Evolutionary conservation across 2,797 vertebrate genomes (phyloP).

Genomic region (Phalloptychus januarius): DNA sequence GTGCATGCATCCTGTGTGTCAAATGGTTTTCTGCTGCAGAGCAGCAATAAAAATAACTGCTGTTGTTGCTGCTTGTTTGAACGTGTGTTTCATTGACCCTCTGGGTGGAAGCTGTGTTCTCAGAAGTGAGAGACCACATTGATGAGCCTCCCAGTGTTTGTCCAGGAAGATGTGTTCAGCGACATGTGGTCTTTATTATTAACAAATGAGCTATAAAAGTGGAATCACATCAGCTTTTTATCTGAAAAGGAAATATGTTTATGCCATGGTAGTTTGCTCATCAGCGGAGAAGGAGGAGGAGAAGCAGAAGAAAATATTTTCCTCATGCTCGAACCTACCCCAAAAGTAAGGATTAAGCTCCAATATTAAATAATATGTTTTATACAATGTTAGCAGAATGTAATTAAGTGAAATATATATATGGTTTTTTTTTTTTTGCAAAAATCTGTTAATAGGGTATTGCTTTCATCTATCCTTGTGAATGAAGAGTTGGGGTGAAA

Average conservation of each 20-base stretch:
- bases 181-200: not conserved
- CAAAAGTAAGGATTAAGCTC: not conserved
- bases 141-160: constrained; percentile 1
- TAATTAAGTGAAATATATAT: not conserved
- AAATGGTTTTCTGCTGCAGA: not conserved
- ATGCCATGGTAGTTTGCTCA: not conserved
- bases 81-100: not conserved
- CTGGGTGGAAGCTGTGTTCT: not conserved
- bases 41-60: constrained; percentile 5
- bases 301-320: not conserved
- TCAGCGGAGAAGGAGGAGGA: not conserved
- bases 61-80: constrained; percentile 4
- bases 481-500: not conserved
- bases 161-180: constrained; percentile 5
- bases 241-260: not conserved
- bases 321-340: not conserved
- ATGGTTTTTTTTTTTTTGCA: not conserved
- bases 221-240: not conserved
- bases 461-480: not conserved
- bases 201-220: constrained; percentile 4
- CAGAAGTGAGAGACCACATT: not conserved
- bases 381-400: not conserved
- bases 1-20: not conserved
- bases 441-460: not conserved
- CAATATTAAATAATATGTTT: not conserved